These are phyloP conservation scores for Ceriagrion tenellum DNA, from an alignment of 2,888 invertebrate species.

Conservation along the genomic window DNA sequence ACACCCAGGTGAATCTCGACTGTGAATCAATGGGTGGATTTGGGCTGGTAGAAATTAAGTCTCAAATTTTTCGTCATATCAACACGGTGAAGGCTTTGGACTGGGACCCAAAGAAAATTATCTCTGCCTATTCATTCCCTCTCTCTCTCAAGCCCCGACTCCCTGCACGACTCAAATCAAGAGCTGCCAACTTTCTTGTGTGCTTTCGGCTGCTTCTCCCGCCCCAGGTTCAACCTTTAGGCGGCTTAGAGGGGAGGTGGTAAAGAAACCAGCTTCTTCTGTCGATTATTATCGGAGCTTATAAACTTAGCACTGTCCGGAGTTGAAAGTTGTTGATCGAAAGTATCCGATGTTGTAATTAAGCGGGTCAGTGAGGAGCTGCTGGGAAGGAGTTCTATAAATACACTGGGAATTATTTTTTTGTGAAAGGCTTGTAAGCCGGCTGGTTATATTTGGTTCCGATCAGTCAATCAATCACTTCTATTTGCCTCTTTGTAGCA, in stretches of 20 bases:
- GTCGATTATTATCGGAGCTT: neutral
- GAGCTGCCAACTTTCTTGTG: neutral
- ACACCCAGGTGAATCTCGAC: too few relatives aligned
- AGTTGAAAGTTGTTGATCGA: conserved; percentile 32
- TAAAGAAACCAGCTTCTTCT: neutral
- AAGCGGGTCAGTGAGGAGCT: neutral
- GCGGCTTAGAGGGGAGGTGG: neutral
- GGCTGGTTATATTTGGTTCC: neutral
- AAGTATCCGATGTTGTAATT: neutral
- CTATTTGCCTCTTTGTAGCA: too few relatives aligned
- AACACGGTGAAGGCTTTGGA: too few relatives aligned
- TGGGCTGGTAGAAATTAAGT: too few relatives aligned
- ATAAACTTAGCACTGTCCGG: neutral
- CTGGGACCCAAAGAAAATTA: too few relatives aligned
- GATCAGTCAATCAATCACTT: too few relatives aligned
- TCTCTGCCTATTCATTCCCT: neutral
- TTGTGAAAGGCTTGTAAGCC: neutral
- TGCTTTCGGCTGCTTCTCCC: neutral
- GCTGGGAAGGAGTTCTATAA: neutral
- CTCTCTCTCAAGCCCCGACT: neutral
- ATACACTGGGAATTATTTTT: neutral
- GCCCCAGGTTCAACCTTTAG: neutral
- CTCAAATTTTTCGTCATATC: too few relatives aligned
- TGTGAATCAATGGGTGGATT: too few relatives aligned
- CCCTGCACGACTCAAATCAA: neutral